A percentile compares a stretch with the other conserved stretches of the same genome.
These are phyloP conservation scores for Lithophane ornitopus DNA, from an alignment of 2,888 invertebrate genomes.

Conservation along the genomic window DNA sequence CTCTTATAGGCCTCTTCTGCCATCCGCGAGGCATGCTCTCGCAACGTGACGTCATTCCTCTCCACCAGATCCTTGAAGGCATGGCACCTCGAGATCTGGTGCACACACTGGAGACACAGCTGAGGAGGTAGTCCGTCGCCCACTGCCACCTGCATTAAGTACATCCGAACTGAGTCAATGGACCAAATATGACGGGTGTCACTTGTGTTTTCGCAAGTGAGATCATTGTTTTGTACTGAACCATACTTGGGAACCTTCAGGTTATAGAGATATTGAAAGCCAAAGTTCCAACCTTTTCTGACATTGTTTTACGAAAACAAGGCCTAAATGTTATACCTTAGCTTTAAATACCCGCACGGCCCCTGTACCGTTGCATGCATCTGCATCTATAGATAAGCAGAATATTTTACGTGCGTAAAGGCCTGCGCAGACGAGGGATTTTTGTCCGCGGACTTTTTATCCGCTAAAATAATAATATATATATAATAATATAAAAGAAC, in stretches of 20 bases:
- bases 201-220: too few relatives aligned
- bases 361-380: background rate
- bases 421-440: too few relatives aligned
- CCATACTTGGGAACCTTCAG: background rate
- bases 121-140: slow-evolving; percentile 91
- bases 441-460: too few relatives aligned
- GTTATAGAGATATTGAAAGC: background rate
- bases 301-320: background rate
- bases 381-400: too few relatives aligned
- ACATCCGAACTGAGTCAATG: background rate
- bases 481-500: too few relatives aligned
- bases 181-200: background rate
- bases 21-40: slow-evolving; percentile 82
- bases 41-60: slow-evolving; percentile 90
- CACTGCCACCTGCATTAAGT: slow-evolving; percentile 87
- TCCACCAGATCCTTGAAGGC: slow-evolving; percentile 92
- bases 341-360: background rate
- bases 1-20: slow-evolving; percentile 78
- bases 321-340: background rate
- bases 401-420: too few relatives aligned
- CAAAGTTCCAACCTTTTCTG: background rate
- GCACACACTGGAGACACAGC: slow-evolving; percentile 92
- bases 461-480: too few relatives aligned
- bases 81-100: slow-evolving; percentile 92
- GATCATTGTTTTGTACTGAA: too few relatives aligned